These are phyloP conservation scores for Stigmatopora nigra DNA, from an alignment of 2,113 vertebrate genomes.

Conservation along the genomic window DNA sequence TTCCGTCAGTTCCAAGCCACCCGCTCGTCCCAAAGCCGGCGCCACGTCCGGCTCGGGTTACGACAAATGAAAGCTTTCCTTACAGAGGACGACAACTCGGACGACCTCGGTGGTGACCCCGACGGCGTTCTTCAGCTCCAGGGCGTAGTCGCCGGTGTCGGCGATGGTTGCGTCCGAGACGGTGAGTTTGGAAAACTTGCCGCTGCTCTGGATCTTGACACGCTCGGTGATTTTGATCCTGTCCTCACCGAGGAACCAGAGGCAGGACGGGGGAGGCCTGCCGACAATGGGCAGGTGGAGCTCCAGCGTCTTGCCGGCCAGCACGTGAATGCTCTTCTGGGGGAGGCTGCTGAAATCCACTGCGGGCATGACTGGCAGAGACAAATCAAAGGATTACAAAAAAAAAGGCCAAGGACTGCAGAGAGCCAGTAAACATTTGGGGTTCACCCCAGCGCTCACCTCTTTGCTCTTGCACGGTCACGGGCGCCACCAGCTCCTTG, in stretches of 20 bases:
- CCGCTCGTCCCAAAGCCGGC: no score
- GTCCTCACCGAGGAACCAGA: constrained; percentile 85
- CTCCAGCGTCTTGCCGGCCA: constrained; percentile 86
- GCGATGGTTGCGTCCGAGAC: constrained; percentile 86
- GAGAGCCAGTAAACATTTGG: not conserved
- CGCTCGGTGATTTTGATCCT: constrained; percentile 85
- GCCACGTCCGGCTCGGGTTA: no score
- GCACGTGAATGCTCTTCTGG: constrained; percentile 85
- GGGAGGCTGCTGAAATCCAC: constrained; percentile 87
- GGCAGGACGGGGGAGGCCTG: constrained; percentile 83
- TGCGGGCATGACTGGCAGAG: constrained; percentile 77
- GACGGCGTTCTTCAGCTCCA: constrained; percentile 87
- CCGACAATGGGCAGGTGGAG: constrained; percentile 83
- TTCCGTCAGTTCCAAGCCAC: not conserved
- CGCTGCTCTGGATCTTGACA: constrained; percentile 79
- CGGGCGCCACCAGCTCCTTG: constrained; percentile 83
- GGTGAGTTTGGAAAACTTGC: constrained; percentile 80
- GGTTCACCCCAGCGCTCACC: constrained; percentile 65
- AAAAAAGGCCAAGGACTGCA: no score
- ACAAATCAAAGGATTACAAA: not conserved
- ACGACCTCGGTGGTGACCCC: constrained; percentile 80
- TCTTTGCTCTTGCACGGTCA: constrained; percentile 89
- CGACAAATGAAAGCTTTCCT: constrained; percentile 44
- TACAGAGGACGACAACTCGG: constrained; percentile 91
- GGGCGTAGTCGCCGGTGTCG: constrained; percentile 84